A percentile compares a stretch with the other conserved stretches of the same genome.
phyloP scores from a whole-genome alignment of 2,888 invertebrate species.

The Lysandra coridon region DNA sequence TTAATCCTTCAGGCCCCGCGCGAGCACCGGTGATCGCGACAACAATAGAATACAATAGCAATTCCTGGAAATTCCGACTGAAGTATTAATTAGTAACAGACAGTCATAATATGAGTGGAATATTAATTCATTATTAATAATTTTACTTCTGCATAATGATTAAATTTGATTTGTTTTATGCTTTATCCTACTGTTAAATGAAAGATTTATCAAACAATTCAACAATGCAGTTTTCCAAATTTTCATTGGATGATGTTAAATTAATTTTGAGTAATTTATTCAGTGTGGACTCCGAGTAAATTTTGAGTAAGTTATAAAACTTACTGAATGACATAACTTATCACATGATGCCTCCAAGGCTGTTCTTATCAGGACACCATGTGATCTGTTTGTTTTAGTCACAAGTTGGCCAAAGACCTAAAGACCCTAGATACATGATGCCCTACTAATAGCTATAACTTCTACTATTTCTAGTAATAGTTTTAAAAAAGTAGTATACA shows the following conservation, averaged over 20 bases:
- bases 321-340: conserved; percentile 18
- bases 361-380: conserved; percentile 6
- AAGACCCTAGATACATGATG: background rate
- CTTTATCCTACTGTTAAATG: background rate
- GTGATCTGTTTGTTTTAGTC: conserved; percentile 23
- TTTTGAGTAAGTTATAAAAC: background rate
- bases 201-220: background rate
- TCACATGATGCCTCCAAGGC: conserved; percentile 34
- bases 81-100: background rate
- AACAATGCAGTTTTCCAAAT: background rate
- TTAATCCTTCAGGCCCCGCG: too few species aligned
- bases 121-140: background rate
- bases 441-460: background rate
- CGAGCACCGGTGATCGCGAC: too few species aligned
- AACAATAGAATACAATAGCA: too few species aligned
- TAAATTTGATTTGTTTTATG: background rate
- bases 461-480: background rate
- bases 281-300: background rate
- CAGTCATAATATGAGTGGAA: background rate
- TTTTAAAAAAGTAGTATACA: background rate
- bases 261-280: background rate
- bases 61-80: too few species aligned
- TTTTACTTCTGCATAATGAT: background rate
- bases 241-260: background rate
- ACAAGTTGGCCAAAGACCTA: background rate